Evolutionary conservation across 2,888 invertebrate genomes (phyloP), one percentile per base, ranked within the genome.

Genomic region (Platycheirus rosarum): DNA sequence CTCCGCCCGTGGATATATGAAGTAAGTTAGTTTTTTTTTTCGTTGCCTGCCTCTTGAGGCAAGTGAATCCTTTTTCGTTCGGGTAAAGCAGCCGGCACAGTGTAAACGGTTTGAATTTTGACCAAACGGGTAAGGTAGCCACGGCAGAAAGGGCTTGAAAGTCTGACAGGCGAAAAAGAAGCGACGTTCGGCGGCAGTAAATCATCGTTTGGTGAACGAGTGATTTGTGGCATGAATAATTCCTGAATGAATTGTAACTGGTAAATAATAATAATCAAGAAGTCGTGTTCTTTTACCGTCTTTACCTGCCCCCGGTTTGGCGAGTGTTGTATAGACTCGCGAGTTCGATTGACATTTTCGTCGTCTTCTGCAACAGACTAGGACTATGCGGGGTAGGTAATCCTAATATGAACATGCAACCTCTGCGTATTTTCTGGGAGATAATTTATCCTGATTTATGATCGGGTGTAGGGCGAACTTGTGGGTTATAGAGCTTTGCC

Each of bases 211-310:
- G 68, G 74, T 80, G 77, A 69, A 73, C 84, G 78, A 82, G 78
- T 85, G 84, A 84, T 84, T 84, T 85, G 85, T 85, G 84, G 85
- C 82, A 85, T 85, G 85, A 85, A 84, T 85, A 84, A 85, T 84
- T 85, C 78, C 84, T 84, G 84, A 78, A 84, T 78, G 84, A 84
- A 84, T 84, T 84, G 84, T 84, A 78, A 78, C 84, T 84, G 73
- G 78, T 69, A 84, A 84, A 84, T 84, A 78, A 82, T 77, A 82
- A 82, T 82, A 82, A 82, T 82, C 82, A 82, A 68, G 82, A 40
- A 77, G 73, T 82, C 63, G 82, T 82, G 82, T 82, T 44, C 29
- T 13, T 44, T 66, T 63, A 71, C 62, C 9, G 2, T 2, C 13
- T 29, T 4, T 14, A 11, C 20, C 13, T 73, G 57, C 66, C 51